Evolutionary conservation across 2,888 invertebrate genomes (phyloP), one percentile per base, ranked within the genome.

Genomic region (Pyrochroa serraticornis): DNA sequence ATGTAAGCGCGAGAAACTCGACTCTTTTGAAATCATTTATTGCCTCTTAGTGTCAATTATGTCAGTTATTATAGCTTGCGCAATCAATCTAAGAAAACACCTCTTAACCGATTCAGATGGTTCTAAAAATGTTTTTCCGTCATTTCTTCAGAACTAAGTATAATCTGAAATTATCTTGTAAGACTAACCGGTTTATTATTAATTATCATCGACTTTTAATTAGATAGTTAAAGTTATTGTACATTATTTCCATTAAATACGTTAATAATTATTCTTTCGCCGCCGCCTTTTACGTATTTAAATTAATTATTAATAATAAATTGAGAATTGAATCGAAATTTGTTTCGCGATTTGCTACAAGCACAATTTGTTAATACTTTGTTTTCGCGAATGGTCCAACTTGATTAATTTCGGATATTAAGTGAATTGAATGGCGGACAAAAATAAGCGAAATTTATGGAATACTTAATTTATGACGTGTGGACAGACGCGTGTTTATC

Each of bases 401-500:
- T 22, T 22, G 22, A 33, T 9, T 34, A 51, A 51, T 51, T 51
- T 43, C 38, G 30, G 43, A 8, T 43, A 52, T 44, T 30, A 51
- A 44, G 35, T 34, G 35, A 46, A 54, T 54, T 32, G 37, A 42
- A 42, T 42, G 47, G 54, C n/a, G 34, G 49, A 44, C 50, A 51
- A 60, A 62, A 62, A 60, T 62, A 63, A 56, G 54, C 49, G 57
- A 60, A 65, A 69, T 68, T 67, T 67, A 67, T 57, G 65, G 46
- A 49, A 54, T 43, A 61, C 58, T 63, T 65, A 67, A 70, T 70
- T 70, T 70, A 70, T 65, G 63, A 60, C 49, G 65, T 66, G 67
- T 67, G 65, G 68, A 70, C 68, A 68, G 65, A 61, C 66, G 64
- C 69, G 59, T 67, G 66, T 68, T 70, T 64, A 65, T 66, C 66